Base-by-base conservation (phyloP, 2,113 vertebrate species). In the Danionella cerebrum region DNA sequence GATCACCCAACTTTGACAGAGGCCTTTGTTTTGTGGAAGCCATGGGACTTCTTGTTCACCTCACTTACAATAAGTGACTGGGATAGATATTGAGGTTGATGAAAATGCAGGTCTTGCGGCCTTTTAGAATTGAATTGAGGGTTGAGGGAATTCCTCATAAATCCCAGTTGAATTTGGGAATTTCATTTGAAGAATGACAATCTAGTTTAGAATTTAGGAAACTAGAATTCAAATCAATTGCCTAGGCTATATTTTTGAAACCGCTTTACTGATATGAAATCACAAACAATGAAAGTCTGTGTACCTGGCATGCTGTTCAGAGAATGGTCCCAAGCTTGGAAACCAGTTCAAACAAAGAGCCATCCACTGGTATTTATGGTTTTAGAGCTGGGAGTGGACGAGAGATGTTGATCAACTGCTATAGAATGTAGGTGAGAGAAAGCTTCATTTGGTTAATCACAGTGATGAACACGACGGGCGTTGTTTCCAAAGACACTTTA, bases 81-180 rank as follows among this genome's bases (percentile, higher is more conserved):
- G 73, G 79, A 83, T 79, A 71, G 79, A 84, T 86, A 87, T 86
- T 84, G 80, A 87, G 82, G 80, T 72, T 83, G 78, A 76, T 76
- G 73, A 38, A 36, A 29, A 55, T 21, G 12, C 29, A 55, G 10
- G 33, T 16, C 11, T n/a, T 24, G 19, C 8, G 53, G 18, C 53
- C 12, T n/a, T 13, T 36, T 12, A 53, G 16, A 33, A 53, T 11
- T 53, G 0, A 5, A 57, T n/a, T 38, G 33, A 14, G 29, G n/a
- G n/a, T n/a, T n/a, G n/a, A n/a, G n/a, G n/a, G 53, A 38, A 55
- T 3, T 3, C 31, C 11, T 36, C 8, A 13, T 4, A 19, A 9
- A 55, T 38, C 38, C 3, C 33, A 36, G 21, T n/a, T n/a, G 1
- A n/a, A 12, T 53, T 31, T 2, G 25, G 2, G 5, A 33, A 19